Conservation (phyloP, 2,113 vertebrate genomes). For the Gobio gobio region DNA sequence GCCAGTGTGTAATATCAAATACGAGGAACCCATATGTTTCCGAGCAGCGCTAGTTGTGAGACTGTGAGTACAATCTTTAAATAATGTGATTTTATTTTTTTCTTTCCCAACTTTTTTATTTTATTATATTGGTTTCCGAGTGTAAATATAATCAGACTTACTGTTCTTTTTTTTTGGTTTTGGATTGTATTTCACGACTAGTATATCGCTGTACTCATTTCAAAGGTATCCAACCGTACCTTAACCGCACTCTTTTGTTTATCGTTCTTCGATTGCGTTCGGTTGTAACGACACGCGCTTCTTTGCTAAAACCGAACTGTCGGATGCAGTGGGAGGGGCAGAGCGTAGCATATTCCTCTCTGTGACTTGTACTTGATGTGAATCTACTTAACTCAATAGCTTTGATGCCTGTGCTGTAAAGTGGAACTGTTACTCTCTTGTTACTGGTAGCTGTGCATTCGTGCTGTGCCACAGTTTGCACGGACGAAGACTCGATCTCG, state of each 20-base stretch:
- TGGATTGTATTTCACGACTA: constrained; percentile 3
- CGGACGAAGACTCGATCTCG: constrained; percentile 10
- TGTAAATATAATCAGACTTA: constrained; percentile 48
- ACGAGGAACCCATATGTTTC: constrained; percentile 15
- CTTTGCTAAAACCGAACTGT: background rate
- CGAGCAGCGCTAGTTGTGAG: constrained; percentile 31
- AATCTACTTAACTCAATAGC: constrained; percentile 44
- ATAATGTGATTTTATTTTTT: background rate
- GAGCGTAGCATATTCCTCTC: constrained; percentile 48
- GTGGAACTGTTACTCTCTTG: constrained; percentile 43
- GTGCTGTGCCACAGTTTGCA: constrained; percentile 33
- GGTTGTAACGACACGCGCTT: constrained; percentile 18
- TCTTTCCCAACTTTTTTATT: background rate
- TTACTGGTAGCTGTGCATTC: constrained; percentile 37
- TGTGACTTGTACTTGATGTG: constrained; percentile 47
- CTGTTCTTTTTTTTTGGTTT: background rate
- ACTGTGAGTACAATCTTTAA: constrained; percentile 41
- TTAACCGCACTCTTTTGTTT: constrained; percentile 5
- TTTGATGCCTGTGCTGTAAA: constrained; percentile 38
- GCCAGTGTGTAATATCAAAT: constrained; percentile 26
- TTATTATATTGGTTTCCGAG: constrained; percentile 18
- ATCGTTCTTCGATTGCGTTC: constrained; percentile 22
- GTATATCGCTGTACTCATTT: constrained; percentile 32
- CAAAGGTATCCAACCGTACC: background rate
- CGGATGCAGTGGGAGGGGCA: background rate